Base-by-base conservation (phyloP, 2,888 invertebrate species). In the Girardia tigrina region DNA sequence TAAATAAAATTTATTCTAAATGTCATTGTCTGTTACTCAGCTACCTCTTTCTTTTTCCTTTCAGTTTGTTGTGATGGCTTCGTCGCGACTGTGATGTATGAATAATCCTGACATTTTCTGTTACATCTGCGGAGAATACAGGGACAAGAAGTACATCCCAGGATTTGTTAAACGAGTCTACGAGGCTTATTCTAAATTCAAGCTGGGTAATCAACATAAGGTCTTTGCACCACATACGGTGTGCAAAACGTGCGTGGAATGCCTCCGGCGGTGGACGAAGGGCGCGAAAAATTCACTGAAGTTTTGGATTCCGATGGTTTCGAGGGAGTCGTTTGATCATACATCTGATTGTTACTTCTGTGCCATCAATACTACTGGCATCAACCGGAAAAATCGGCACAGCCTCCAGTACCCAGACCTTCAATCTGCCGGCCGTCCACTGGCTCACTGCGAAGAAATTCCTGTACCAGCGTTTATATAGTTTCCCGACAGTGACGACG, bases 171-270 rank as follows among this genome's bases (percentile, higher is more conserved):
- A n/a, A n/a, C n/a, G n/a, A n/a, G n/a, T n/a, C n/a, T n/a, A n/a
- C n/a, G n/a, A n/a, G n/a, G n/a, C n/a, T n/a, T n/a, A n/a, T n/a
- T n/a, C n/a, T n/a, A n/a, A n/a, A n/a, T n/a, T n/a, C n/a, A n/a
- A n/a, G n/a, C n/a, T n/a, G n/a, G n/a, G n/a, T n/a, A n/a, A n/a
- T n/a, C n/a, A n/a, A n/a, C n/a, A n/a, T n/a, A 72, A 72, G 29
- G 20, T 12, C 28, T 72, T 20, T 27, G 72, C 72, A 23, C 72
- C 72, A 28, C 72, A 72, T 29, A 23, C 8, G 20, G 72, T 72
- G 27, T 72, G 72, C 72, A 72, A 27, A 27, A 72, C 72, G n/a
- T 72, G 72, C n/a, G n/a, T n/a, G n/a, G n/a, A n/a, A n/a, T n/a
- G n/a, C n/a, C n/a, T n/a, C n/a, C n/a, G n/a, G n/a, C n/a, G n/a